phyloP scores from a whole-genome alignment of 2,888 invertebrate species.

The Drosophila pegasa region DNA sequence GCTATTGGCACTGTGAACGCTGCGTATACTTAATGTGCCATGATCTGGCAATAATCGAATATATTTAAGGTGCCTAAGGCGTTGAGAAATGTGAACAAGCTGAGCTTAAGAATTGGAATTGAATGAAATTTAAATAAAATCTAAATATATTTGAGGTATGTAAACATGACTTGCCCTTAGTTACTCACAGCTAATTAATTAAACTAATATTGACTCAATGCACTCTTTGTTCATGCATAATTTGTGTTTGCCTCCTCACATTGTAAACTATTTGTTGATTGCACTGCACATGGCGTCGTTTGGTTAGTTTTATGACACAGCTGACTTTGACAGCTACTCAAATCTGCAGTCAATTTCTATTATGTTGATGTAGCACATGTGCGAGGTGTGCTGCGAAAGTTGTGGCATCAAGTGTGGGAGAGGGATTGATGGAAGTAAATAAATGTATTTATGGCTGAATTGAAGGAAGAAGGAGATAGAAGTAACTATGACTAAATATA shows the following conservation, averaged over 20 bases:
- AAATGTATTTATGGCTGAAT: too few relatives aligned
- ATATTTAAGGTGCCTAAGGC: neutral
- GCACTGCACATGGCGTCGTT: conserved; percentile 30
- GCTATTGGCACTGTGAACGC: conserved; percentile 8
- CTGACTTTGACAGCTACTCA: conserved; percentile 48
- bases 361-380: conserved; percentile 23
- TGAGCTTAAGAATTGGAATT: neutral
- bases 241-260: neutral
- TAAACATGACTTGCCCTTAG: too few relatives aligned
- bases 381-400: conserved; percentile 28
- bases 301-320: conserved; percentile 41
- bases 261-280: conserved; percentile 40
- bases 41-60: neutral
- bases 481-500: too few relatives aligned
- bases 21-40: conserved; percentile 6
- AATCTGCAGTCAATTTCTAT: conserved; percentile 43
- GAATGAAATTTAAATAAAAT: too few relatives aligned
- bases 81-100: neutral
- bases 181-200: neutral
- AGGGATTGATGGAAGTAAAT: too few relatives aligned
- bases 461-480: too few relatives aligned
- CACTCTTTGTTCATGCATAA: neutral
- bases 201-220: neutral
- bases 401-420: neutral
- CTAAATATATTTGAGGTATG: too few relatives aligned